Conservation (phyloP, 2,113 vertebrate species). For the Varanus komodoensis region DNA sequence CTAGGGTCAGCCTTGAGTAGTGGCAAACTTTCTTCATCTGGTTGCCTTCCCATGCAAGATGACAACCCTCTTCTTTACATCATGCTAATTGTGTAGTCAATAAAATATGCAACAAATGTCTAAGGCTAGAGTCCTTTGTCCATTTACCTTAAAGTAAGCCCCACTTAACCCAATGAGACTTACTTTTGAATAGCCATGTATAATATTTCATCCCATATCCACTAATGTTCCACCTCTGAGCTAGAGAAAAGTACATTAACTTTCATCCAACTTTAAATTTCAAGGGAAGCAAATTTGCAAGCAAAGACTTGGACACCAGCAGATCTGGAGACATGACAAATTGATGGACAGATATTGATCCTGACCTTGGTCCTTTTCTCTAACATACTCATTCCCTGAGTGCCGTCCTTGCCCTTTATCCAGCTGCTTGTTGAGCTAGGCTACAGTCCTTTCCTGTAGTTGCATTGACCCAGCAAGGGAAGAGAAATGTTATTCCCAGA, state of each 20-base stretch:
- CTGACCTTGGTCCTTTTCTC: background rate
- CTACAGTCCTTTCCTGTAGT: background rate
- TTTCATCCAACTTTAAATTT: background rate
- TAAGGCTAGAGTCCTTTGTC: background rate
- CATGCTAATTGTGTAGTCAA: background rate
- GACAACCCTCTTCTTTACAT: background rate
- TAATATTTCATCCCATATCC: background rate
- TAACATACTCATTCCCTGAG: constrained; percentile 5
- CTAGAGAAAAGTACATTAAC: background rate
- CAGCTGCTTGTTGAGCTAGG: background rate
- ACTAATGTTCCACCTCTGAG: no score
- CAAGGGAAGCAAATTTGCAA: background rate
- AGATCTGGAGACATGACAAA: background rate
- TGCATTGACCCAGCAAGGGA: background rate
- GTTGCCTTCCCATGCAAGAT: background rate
- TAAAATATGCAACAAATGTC: background rate
- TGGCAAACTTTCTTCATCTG: background rate
- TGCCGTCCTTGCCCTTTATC: background rate
- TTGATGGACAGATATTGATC: constrained; percentile 7
- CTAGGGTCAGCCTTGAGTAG: background rate
- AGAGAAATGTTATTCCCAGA: background rate
- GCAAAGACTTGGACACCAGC: background rate
- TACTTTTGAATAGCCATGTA: background rate
- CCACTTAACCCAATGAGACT: background rate
- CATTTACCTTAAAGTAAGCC: background rate